phyloP scores from a whole-genome alignment of 2,797 vertebrate genomes.

The Acridotheres tristis region DNA sequence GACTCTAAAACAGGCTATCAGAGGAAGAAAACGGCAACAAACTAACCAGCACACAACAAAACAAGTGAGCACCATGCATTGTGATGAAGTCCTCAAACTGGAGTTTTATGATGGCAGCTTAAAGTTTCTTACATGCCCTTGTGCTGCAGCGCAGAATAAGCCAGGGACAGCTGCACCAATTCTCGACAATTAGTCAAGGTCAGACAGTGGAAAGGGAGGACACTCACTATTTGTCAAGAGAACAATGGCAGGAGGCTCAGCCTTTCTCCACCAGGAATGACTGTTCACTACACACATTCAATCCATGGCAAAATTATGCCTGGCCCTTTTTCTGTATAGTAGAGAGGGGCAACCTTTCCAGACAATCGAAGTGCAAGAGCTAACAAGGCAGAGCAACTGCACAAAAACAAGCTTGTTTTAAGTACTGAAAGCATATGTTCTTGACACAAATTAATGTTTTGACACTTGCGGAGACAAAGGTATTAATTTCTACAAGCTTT shows the following conservation, averaged over 20 bases:
- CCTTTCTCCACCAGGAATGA: slow-evolving; percentile 57
- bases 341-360: slow-evolving; percentile 55
- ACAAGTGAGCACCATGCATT: not conserved
- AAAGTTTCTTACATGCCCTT: slow-evolving; percentile 66
- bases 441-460: slow-evolving; percentile 60
- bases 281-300: slow-evolving; percentile 46
- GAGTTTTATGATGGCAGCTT: slow-evolving; percentile 61
- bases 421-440: slow-evolving; percentile 74
- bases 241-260: slow-evolving; percentile 70
- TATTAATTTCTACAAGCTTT: not conserved
- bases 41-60: not conserved
- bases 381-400: slow-evolving; percentile 56
- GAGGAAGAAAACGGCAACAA: slow-evolving; percentile 8
- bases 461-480: not conserved
- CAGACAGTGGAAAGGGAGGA: slow-evolving; percentile 74
- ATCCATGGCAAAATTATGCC: slow-evolving; percentile 39
- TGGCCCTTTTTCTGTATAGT: slow-evolving; percentile 39
- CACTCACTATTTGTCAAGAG: slow-evolving; percentile 79
- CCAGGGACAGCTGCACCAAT: slow-evolving; percentile 77
- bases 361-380: slow-evolving; percentile 45
- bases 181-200: slow-evolving; percentile 83
- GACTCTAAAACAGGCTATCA: not conserved
- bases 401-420: slow-evolving; percentile 73
- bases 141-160: slow-evolving; percentile 50
- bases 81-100: slow-evolving; percentile 79